A percentile compares a stretch with the other conserved stretches of the same genome.
phyloP scores from a whole-genome alignment of 2,888 invertebrate species.

The Notodonta dromedarius region DNA sequence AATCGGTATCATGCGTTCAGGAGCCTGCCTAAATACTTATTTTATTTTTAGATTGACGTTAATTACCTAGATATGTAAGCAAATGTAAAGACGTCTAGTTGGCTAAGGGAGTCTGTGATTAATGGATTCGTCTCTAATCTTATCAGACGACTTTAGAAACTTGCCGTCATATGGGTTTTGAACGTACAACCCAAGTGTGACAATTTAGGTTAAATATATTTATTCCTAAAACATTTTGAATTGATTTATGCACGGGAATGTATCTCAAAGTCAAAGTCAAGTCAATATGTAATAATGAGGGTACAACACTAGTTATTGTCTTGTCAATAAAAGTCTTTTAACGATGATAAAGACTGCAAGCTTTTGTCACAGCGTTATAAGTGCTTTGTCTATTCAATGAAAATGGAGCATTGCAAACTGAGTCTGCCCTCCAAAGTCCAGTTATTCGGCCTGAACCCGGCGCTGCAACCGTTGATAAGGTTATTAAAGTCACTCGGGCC shows the following conservation, averaged over 20 bases:
- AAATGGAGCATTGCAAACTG: slow-evolving; percentile 5
- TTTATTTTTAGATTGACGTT: background rate
- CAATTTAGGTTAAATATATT: background rate
- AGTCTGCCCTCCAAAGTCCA: slow-evolving; percentile 18
- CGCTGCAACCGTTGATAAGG: slow-evolving; percentile 46
- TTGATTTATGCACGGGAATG: background rate
- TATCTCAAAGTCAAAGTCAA: background rate
- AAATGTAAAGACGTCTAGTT: background rate
- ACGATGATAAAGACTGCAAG: background rate
- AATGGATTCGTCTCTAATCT: slow-evolving; percentile 1
- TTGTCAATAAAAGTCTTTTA: background rate
- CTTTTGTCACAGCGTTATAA: too few species aligned
- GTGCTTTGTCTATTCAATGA: background rate
- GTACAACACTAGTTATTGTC: too few species aligned
- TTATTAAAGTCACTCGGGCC: slow-evolving; percentile 37
- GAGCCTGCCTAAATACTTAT: too few species aligned
- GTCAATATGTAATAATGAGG: too few species aligned
- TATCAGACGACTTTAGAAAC: slow-evolving; percentile 2
- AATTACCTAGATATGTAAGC: background rate
- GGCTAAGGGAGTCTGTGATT: slow-evolving; percentile 1
- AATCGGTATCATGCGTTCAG: too few species aligned
- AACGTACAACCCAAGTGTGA: background rate
- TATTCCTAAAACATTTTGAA: background rate
- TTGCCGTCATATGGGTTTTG: slow-evolving; percentile 1
- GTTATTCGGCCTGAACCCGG: slow-evolving; percentile 27